phyloP scores from a whole-genome alignment of 2,113 vertebrate species.

The Ancistrus triradiatus region DNA sequence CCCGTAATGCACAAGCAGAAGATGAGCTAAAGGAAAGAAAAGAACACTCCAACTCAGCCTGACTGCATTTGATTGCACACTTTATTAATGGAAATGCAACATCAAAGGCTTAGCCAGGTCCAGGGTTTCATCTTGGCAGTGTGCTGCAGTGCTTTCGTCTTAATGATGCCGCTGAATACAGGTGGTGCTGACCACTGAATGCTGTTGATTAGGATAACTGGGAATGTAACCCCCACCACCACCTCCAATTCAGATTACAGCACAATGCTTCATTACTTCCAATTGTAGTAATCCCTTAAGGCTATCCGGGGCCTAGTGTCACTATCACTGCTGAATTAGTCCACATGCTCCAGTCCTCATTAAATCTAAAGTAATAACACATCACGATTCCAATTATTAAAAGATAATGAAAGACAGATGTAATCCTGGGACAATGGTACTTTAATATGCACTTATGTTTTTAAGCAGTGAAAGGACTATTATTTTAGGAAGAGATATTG shows the following conservation, averaged over 20 bases:
- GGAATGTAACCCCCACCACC: slow-evolving; percentile 28
- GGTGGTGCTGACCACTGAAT: slow-evolving; percentile 10
- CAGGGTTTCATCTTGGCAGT: slow-evolving; percentile 1
- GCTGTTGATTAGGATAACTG: slow-evolving; percentile 29
- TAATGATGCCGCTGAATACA: slow-evolving; percentile 18
- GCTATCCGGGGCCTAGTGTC: slow-evolving; percentile 4
- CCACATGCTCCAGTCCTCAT: not conserved
- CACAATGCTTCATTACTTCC: slow-evolving; percentile 15
- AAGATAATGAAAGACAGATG: slow-evolving; percentile 7
- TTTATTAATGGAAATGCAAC: slow-evolving; percentile 15
- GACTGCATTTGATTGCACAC: not conserved
- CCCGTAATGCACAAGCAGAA: not conserved
- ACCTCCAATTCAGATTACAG: slow-evolving; percentile 17
- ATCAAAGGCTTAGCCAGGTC: slow-evolving; percentile 4
- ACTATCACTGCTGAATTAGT: not conserved
- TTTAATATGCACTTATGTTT: no score
- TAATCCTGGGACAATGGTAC: slow-evolving; percentile 3
- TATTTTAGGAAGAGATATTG: no score
- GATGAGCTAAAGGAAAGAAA: not conserved
- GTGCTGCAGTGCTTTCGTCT: slow-evolving; percentile 5
- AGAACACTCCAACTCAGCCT: not conserved
- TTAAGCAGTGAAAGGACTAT: no score
- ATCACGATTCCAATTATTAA: slow-evolving; percentile 11
- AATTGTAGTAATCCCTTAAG: slow-evolving; percentile 8
- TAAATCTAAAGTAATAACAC: not conserved